Evolutionary conservation across 2,113 vertebrate genomes (phyloP).

Genomic region (Sprattus sprattus): DNA sequence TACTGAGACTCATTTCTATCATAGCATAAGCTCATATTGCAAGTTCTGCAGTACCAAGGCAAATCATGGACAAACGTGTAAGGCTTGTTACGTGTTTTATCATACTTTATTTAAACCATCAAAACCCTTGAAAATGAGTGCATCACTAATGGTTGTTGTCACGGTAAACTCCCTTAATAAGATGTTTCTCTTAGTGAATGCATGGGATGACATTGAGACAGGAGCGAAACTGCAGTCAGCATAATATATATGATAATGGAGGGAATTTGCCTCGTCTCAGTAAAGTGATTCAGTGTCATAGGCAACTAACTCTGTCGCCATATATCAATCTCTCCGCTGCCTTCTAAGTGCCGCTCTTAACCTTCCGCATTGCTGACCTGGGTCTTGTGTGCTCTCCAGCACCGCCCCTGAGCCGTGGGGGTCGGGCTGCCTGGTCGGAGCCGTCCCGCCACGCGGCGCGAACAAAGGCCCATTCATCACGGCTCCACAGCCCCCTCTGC

Average conservation of each 20-base stretch:
- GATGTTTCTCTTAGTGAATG: constrained; percentile 38
- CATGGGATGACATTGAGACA: constrained; percentile 54
- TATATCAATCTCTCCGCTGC: background rate
- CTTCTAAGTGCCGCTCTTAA: constrained; percentile 49
- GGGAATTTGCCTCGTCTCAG: constrained; percentile 46
- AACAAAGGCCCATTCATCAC: constrained; percentile 63
- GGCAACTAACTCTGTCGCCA: background rate
- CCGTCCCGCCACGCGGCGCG: constrained; percentile 60
- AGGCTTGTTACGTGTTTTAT: background rate
- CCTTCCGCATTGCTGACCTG: constrained; percentile 41
- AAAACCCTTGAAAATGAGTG: constrained; percentile 53
- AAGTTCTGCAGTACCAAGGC: no score
- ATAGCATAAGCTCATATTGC: no score
- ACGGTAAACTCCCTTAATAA: constrained; percentile 31
- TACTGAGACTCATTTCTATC: no score
- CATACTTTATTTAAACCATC: constrained; percentile 52
- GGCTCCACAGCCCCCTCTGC: background rate
- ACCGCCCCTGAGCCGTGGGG: background rate
- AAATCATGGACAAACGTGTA: no score
- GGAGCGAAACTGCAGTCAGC: constrained; percentile 48
- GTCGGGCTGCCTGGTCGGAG: constrained; percentile 42
- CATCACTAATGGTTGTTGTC: constrained; percentile 32
- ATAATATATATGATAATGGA: constrained; percentile 68
- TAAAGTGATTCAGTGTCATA: constrained; percentile 55
- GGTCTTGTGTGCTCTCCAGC: background rate